These are phyloP conservation scores for Phaetusa simplex DNA, from an alignment of 2,113 vertebrate species.

Conservation along the genomic window DNA sequence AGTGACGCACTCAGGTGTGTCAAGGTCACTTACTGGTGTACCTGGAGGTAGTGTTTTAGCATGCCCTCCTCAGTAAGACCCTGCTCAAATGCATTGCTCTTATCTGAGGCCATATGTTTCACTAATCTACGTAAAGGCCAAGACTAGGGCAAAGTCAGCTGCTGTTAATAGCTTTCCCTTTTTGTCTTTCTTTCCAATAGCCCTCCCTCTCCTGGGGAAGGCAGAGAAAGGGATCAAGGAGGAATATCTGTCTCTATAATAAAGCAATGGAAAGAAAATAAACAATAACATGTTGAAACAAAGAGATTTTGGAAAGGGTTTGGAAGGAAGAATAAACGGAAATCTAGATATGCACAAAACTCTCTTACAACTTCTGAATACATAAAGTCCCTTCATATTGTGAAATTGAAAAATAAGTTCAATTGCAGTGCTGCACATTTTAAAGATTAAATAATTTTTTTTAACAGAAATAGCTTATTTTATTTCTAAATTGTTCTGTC, in stretches of 20 bases:
- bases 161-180: background rate
- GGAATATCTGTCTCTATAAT: background rate
- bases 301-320: background rate
- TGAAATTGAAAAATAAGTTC: background rate
- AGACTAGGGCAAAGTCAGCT: background rate
- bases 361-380: background rate
- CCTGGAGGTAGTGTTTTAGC: background rate
- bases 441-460: background rate
- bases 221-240: background rate
- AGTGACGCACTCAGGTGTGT: background rate
- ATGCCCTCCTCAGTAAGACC: background rate
- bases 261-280: background rate
- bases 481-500: background rate
- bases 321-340: background rate
- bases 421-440: background rate
- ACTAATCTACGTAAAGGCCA: background rate
- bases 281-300: background rate
- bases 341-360: background rate
- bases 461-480: background rate
- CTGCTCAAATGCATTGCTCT: background rate
- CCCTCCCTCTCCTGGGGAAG: background rate
- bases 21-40: background rate
- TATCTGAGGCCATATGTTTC: background rate
- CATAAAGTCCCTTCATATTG: background rate
- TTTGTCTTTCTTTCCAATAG: background rate